These are phyloP conservation scores for Hylomyscus alleni DNA, from an alignment of 2,797 vertebrate genomes.

Conservation along the genomic window DNA sequence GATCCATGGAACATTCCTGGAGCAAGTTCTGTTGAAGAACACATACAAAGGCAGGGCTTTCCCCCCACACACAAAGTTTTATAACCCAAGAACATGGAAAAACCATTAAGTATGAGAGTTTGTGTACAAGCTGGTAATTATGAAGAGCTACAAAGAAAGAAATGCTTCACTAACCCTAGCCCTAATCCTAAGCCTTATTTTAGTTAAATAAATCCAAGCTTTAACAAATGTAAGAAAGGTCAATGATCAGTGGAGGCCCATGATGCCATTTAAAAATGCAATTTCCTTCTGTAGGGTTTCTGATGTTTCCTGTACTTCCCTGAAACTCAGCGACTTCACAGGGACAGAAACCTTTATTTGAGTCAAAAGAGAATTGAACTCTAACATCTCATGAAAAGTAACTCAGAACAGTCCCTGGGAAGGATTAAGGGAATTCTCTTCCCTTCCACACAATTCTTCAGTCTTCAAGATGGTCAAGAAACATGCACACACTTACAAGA, in stretches of 20 bases:
- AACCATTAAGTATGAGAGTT: neutral
- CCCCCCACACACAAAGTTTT: neutral
- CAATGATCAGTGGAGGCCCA: neutral
- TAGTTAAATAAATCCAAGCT: neutral
- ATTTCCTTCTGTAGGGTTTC: neutral
- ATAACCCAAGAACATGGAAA: neutral
- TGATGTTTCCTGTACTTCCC: neutral
- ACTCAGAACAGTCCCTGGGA: slow-evolving; percentile 56
- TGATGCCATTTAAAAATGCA: neutral
- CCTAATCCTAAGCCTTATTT: neutral
- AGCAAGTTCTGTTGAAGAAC: neutral
- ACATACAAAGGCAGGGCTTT: neutral
- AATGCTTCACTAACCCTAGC: neutral
- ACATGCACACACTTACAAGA: neutral
- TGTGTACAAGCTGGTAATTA: neutral
- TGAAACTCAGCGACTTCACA: slow-evolving; percentile 36
- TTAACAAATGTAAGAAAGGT: neutral
- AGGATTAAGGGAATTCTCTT: slow-evolving; percentile 43
- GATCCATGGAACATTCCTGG: neutral
- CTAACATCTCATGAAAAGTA: slow-evolving; percentile 63
- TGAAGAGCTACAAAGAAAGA: neutral
- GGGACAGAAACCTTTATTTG: slow-evolving; percentile 41
- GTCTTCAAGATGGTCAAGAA: slow-evolving; percentile 72
- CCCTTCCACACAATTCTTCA: neutral
- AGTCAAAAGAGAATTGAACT: slow-evolving; percentile 63